Base-by-base conservation (phyloP, 2,797 vertebrate species). In the Remorina albescens region DNA sequence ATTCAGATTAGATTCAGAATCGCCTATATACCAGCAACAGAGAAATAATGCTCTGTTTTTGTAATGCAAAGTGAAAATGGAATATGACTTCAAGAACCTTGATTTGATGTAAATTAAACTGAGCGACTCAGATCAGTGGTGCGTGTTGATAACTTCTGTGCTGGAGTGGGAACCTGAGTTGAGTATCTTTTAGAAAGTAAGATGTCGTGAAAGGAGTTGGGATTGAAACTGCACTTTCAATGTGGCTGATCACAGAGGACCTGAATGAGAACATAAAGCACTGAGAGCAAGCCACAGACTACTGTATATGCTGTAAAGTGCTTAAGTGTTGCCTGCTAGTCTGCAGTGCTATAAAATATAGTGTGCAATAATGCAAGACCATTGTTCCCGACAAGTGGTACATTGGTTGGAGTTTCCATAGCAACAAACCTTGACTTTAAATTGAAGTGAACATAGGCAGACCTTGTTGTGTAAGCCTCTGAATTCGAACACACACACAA, bases 401-500 rank as follows among this genome's bases (percentile, higher is more conserved):
- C 84, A 84, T 74, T 71, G 88, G 88, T 49, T 66, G 81, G 86
- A 66, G 94, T 95, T 93, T 89, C 94, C 93, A 94, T 94, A 91
- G 94, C 92, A 94, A 95, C 95, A 91, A 88, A 86, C 80, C 70
- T 68, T 57, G 82, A 86, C 88, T 92, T 94, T 90, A 93, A 91
- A 92, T 87, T 87, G 74, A 91, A 86, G 81, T 74, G 80, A 90
- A 86, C 81, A 85, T 77, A 81, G 66, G 78, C 80, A 82, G 67
- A 71, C 71, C 66, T 54, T 77, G 80, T 83, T 74, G 83, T 66
- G 69, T 50, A 49, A 41, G 72, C 64, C 85, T 81, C 67, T 58
- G 74, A 83, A 85, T 71, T 71, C 79, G 76, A 74, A 86, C 50
- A 56, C 67, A 63, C 62, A 71, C 34, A 49, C 62, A 65, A 46